Evolutionary conservation across 2,797 vertebrate species (phyloP).

Genomic region (Aldrovandia affinis): DNA sequence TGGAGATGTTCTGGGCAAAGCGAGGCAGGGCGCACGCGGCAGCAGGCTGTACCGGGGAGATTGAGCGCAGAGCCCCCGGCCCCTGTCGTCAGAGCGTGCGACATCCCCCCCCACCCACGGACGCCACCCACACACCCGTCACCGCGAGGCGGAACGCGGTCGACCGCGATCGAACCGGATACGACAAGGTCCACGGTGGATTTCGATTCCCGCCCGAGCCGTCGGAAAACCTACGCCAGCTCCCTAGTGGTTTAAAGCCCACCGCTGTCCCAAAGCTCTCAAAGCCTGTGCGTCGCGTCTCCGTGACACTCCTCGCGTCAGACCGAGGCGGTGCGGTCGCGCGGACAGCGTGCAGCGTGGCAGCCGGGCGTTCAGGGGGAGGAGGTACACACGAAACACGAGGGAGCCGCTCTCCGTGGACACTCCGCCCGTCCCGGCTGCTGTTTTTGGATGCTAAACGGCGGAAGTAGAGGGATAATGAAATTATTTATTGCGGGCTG

Average conservation of each 20-base stretch:
- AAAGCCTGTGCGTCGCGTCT: background rate
- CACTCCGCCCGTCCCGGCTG: background rate
- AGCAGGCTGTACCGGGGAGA: background rate
- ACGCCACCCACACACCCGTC: background rate
- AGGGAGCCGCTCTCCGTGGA: background rate
- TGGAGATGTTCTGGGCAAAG: background rate
- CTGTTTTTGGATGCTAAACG: background rate
- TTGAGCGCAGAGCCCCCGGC: background rate
- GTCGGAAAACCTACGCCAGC: background rate
- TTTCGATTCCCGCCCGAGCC: background rate
- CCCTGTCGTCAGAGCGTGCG: background rate
- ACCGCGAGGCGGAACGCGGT: background rate
- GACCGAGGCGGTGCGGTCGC: too few relatives aligned
- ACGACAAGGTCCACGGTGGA: background rate
- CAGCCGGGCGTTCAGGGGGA: too few relatives aligned
- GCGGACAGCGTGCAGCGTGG: too few relatives aligned
- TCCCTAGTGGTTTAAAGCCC: background rate
- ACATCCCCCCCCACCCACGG: background rate
- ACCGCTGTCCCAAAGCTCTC: background rate
- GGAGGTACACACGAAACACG: constrained; percentile 1
- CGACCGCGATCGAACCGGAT: background rate
- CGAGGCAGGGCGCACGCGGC: background rate
- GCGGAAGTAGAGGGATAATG: background rate
- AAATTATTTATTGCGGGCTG: constrained; percentile 19
- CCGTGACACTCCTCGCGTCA: too few relatives aligned